Percentiles rank a stretch among this genome's conserved stretches.
Evolutionary conservation across 2,888 invertebrate genomes (phyloP).

Genomic region (Megamerina dolium): DNA sequence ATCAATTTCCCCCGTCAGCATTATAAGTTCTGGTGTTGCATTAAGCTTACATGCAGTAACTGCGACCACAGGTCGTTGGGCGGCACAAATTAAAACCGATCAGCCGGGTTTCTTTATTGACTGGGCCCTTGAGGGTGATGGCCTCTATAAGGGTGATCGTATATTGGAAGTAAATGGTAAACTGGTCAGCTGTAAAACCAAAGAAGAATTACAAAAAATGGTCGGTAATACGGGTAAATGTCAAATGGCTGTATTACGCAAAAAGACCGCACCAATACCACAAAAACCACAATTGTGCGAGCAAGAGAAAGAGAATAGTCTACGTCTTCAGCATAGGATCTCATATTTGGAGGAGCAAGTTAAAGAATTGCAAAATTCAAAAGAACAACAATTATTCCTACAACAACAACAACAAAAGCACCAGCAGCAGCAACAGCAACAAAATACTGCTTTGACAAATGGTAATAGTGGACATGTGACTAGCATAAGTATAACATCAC

Average conservation of each 20-base stretch:
- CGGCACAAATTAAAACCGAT: conserved; percentile 63
- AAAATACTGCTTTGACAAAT: conserved; percentile 10
- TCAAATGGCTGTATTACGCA: conserved; percentile 45
- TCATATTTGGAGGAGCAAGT: conserved; percentile 87
- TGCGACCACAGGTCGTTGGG: conserved; percentile 65
- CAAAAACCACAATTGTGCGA: conserved; percentile 47
- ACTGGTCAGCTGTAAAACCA: conserved; percentile 60
- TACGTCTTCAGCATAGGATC: conserved; percentile 78
- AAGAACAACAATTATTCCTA: conserved; percentile 31
- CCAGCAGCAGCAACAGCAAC: conserved; percentile 11
- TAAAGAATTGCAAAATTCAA: conserved; percentile 53
- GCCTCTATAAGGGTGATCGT: conserved; percentile 67
- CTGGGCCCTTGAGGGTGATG: conserved; percentile 75
- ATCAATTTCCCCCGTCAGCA: conserved; percentile 20
- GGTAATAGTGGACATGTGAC: conserved; percentile 54
- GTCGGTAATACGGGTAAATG: conserved; percentile 51
- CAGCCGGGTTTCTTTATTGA: conserved; percentile 66
- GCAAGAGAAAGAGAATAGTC: conserved; percentile 66
- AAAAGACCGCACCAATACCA: conserved; percentile 38
- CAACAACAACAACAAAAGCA: conserved; percentile 12
- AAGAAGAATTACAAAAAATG: conserved; percentile 66
- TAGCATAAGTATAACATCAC: conserved; percentile 64
- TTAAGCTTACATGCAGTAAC: conserved; percentile 62
- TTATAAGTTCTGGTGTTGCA: conserved; percentile 48
- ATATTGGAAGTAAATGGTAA: conserved; percentile 78